Evolutionary conservation across 2,797 vertebrate genomes (phyloP).

Genomic region (Peromyscus nudipes): DNA sequence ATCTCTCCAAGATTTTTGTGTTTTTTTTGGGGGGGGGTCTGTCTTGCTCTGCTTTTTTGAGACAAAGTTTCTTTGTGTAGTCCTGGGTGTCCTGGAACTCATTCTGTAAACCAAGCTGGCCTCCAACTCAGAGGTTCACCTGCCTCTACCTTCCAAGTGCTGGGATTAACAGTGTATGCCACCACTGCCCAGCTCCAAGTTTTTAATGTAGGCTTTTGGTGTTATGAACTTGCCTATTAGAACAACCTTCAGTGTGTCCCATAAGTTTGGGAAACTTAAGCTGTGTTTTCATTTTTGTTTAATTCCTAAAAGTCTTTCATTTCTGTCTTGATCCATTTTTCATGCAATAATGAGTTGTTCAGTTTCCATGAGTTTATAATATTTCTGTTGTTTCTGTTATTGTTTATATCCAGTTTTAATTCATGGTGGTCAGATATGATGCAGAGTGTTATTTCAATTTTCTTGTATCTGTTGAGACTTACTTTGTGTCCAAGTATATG

Average conservation of each 20-base stretch:
- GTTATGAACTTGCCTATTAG: background rate
- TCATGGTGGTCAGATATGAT: no score
- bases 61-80: background rate
- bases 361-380: background rate
- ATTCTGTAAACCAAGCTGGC: background rate
- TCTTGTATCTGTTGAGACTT: background rate
- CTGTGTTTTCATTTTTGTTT: background rate
- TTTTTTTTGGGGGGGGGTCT: background rate
- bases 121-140: background rate
- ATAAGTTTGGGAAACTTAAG: background rate
- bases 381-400: background rate
- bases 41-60: background rate
- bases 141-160: background rate
- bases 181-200: background rate
- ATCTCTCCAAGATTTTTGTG: background rate
- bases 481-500: background rate
- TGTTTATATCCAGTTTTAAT: background rate
- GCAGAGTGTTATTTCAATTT: background rate
- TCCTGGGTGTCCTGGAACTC: background rate
- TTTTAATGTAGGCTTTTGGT: background rate
- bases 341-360: background rate
- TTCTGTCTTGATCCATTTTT: background rate
- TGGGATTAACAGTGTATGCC: background rate
- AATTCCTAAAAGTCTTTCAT: background rate
- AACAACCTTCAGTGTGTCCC: background rate